Percentiles rank a stretch among this genome's conserved stretches.
phyloP scores from a whole-genome alignment of 2,797 vertebrate genomes.

The Enteromius argenteus region DNA sequence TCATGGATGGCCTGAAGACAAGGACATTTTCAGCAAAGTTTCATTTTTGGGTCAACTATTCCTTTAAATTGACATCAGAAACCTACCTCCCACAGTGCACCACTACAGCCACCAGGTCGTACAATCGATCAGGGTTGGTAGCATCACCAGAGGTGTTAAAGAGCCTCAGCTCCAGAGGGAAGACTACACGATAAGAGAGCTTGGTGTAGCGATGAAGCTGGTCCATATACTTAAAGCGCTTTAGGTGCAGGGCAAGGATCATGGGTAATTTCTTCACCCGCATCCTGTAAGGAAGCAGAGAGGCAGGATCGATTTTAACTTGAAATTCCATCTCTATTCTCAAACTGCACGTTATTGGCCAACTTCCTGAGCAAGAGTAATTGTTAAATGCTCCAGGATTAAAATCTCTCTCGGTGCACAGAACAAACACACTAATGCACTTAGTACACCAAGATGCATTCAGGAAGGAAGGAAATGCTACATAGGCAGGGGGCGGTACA shows the following conservation, averaged over 20 bases:
- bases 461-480: background rate
- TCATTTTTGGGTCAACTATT: background rate
- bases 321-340: conserved; percentile 3
- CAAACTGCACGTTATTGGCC: background rate
- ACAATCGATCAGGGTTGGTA: conserved; percentile 93
- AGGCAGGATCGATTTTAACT: background rate
- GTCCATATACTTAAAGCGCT: conserved; percentile 95
- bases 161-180: conserved; percentile 91
- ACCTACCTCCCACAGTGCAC: conserved; percentile 91
- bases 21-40: background rate
- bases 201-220: conserved; percentile 94
- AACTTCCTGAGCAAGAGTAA: conserved; percentile 6
- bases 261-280: conserved; percentile 92
- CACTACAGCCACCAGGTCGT: conserved; percentile 92
- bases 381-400: conserved; percentile 11
- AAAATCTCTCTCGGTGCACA: background rate
- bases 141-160: conserved; percentile 95
- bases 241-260: conserved; percentile 92
- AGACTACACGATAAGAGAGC: conserved; percentile 93
- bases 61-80: background rate
- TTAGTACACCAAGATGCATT: background rate
- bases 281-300: conserved; percentile 79
- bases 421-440: background rate
- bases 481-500: background rate
- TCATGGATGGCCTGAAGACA: background rate